phyloP scores from a whole-genome alignment of 2,113 vertebrate species.

The Leptocoma aspasia region DNA sequence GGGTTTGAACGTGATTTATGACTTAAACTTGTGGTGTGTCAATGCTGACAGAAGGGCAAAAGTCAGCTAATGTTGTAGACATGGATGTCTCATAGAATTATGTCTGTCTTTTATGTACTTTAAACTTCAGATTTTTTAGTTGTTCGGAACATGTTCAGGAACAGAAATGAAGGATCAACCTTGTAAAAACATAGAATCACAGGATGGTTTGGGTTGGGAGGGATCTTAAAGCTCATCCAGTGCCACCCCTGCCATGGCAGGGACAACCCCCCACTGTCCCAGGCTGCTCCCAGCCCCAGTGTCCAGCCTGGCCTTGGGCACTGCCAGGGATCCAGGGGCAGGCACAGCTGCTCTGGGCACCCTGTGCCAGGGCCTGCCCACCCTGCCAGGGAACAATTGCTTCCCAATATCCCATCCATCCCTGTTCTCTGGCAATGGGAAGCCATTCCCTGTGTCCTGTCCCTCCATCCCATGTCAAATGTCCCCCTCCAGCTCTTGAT shows the following conservation, averaged over 20 bases:
- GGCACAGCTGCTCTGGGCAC: not conserved
- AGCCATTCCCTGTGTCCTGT: not conserved
- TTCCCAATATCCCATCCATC: fast-evolving
- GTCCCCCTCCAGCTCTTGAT: not conserved
- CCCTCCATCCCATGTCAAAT: not conserved
- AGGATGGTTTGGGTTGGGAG: no score
- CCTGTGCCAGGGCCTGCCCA: not conserved
- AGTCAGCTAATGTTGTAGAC: not conserved
- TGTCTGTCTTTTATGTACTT: not conserved
- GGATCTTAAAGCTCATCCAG: not conserved
- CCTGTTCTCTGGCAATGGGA: not conserved
- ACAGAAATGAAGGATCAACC: fast-evolving
- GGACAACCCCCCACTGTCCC: not conserved
- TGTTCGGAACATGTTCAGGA: not conserved
- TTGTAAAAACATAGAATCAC: not conserved
- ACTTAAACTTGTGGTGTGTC: not conserved
- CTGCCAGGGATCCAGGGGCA: not conserved
- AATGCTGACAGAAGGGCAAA: not conserved
- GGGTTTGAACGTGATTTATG: not conserved
- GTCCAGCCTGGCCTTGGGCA: not conserved
- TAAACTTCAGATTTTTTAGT: not conserved
- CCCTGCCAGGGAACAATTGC: not conserved
- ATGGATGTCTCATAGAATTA: fast-evolving
- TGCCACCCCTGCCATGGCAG: not conserved
- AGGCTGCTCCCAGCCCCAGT: not conserved